Evolutionary conservation across 2,797 vertebrate genomes (phyloP).

Genomic region (Rallus crepitans): DNA sequence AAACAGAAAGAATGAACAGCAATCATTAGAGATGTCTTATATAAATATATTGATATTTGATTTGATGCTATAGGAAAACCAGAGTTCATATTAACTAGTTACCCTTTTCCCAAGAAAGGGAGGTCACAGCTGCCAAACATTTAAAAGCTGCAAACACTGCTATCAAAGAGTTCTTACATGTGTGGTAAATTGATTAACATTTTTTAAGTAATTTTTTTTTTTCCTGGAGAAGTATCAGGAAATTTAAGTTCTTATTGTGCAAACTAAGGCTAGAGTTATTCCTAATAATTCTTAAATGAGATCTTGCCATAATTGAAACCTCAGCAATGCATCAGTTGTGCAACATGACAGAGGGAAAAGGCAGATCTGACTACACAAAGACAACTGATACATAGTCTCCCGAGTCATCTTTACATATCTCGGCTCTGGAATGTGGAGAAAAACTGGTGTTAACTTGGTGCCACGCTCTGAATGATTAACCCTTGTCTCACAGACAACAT

Average conservation of each 20-base stretch:
- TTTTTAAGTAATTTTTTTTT: neutral
- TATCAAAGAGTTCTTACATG: neutral
- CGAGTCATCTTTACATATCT: neutral
- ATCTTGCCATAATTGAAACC: neutral
- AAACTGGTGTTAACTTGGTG: neutral
- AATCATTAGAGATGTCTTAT: neutral
- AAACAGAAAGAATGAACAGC: neutral
- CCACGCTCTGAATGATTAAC: neutral
- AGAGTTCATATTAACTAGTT: neutral
- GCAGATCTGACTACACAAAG: neutral
- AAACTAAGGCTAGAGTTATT: neutral
- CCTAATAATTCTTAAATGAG: neutral
- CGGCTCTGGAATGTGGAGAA: neutral
- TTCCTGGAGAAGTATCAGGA: neutral
- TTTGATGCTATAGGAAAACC: neutral
- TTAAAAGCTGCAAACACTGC: neutral
- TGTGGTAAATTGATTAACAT: neutral
- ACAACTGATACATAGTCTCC: neutral
- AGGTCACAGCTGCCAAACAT: neutral
- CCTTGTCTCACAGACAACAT: neutral
- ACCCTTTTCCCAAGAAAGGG: neutral
- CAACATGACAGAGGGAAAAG: neutral
- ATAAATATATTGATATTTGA: neutral
- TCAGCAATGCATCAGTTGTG: neutral
- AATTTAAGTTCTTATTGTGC: neutral